phyloP scores from a whole-genome alignment of 2,113 vertebrate species.

The Callaeas wilsoni region DNA sequence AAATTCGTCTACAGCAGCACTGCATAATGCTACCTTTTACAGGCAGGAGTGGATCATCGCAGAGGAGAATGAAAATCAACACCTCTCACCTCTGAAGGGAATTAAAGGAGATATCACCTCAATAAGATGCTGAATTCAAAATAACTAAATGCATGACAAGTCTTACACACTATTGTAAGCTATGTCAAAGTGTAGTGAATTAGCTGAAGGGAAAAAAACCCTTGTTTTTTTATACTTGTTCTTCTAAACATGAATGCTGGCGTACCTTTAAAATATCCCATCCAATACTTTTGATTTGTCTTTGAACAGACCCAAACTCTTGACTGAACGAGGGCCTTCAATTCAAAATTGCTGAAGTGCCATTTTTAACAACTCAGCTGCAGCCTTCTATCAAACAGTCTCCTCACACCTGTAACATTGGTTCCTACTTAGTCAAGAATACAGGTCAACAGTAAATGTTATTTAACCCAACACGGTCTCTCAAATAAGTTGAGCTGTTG shows the following conservation, averaged over 20 bases:
- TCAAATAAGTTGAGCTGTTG: not conserved
- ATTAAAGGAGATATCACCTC: not conserved
- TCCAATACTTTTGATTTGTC: not conserved
- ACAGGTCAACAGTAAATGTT: not conserved
- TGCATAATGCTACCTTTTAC: not conserved
- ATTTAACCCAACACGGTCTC: not conserved
- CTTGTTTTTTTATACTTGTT: not conserved
- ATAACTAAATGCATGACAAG: not conserved
- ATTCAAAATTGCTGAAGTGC: not conserved
- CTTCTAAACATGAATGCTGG: not conserved
- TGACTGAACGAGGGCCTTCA: not conserved
- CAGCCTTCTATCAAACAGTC: not conserved
- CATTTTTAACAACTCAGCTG: not conserved
- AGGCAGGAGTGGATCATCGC: not conserved
- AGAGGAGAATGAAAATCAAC: not conserved
- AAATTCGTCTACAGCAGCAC: not conserved
- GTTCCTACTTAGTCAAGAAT: not conserved
- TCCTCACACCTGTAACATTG: not conserved
- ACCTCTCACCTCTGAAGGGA: not conserved
- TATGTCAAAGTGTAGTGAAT: not conserved
- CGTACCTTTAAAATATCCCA: not conserved
- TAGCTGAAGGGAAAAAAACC: not conserved
- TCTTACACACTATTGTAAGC: not conserved
- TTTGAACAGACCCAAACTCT: not conserved
- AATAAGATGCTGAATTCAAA: not conserved